Conservation (phyloP, 2,113 vertebrate genomes). For the Varanus salvator region DNA sequence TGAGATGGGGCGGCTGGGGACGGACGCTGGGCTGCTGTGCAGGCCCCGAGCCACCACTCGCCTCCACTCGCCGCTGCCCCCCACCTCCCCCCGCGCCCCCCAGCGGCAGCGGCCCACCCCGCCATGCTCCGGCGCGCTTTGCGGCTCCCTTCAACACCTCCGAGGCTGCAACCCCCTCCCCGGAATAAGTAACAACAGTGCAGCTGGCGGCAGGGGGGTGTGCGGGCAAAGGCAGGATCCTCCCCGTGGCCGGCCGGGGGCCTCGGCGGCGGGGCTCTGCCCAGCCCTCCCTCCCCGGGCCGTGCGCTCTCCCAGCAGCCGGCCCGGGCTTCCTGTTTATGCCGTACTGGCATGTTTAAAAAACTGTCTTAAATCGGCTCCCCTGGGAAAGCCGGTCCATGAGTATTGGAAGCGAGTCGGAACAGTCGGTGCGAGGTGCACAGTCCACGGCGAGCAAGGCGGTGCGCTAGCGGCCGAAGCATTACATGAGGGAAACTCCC, state of each 20-base stretch:
- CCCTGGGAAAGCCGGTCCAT: neutral
- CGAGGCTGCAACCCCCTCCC: too few species aligned
- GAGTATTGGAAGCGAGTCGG: neutral
- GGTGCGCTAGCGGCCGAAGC: neutral
- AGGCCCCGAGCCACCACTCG: too few species aligned
- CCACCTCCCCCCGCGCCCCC: neutral
- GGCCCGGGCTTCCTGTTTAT: neutral
- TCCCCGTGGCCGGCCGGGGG: too few species aligned
- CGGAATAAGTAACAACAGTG: neutral
- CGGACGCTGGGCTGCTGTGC: too few species aligned
- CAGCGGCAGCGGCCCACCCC: too few species aligned
- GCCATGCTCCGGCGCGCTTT: too few species aligned
- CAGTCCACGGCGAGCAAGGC: neutral
- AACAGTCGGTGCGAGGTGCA: too few species aligned
- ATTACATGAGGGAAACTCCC: neutral
- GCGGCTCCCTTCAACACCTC: too few species aligned
- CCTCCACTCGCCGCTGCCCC: neutral
- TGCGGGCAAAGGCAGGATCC: too few species aligned
- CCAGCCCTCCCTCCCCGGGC: neutral
- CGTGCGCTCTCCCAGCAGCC: neutral
- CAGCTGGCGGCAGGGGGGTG: neutral
- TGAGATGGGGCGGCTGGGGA: too few species aligned
- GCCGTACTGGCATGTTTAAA: neutral
- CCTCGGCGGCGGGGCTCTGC: too few species aligned
- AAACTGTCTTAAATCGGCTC: neutral